Evolutionary conservation across 2,888 invertebrate genomes (phyloP), one percentile per base, ranked within the genome.

Genomic region (Drosophila antonietae): DNA sequence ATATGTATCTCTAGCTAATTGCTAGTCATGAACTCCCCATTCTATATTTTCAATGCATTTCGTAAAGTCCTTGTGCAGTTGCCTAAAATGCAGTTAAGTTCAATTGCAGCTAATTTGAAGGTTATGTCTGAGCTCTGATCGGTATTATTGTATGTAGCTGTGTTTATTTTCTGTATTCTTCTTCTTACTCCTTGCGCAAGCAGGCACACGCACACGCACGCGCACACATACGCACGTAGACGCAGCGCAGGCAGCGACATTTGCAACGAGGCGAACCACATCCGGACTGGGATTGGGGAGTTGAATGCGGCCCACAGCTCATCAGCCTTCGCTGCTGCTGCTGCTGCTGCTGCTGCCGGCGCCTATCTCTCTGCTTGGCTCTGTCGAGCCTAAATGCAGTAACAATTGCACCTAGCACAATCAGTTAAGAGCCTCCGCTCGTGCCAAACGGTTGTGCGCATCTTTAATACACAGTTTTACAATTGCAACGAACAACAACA

Each of bases 381-480:
- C 51, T 37, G 80, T 66, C 81, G 81, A 89, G 89, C 77, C 91
- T 87, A 90, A 89, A 91, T 90, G 91, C 84, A 72, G 78, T 78
- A 80, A 86, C 78, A 84, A 83, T 73, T 82, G 85, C 86, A 78
- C 76, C 69, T 80, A 68, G 85, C 77, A 74, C 77, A 81, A 83
- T 90, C 92, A 91, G 92, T 91, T 88, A 88, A 91, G 88, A 90
- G 90, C 86, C 83, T 90, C 85, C 85, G 82, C 90, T 90, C 90
- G 91, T 88, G 83, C 83, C 81, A 83, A 86, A 83, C 92, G 90
- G 90, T 91, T 91, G 89, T 90, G 84, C 82, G 80, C 78, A 78
- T 85, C 71, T 71, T 71, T 51, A 53, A 31, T 41, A 57, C 55
- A 51, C 58, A 58, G 51, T 55, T 56, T 56, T 56, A 37, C 56